Base-by-base conservation (phyloP, 2,797 vertebrate species). In the Nyctalus aviator region DNA sequence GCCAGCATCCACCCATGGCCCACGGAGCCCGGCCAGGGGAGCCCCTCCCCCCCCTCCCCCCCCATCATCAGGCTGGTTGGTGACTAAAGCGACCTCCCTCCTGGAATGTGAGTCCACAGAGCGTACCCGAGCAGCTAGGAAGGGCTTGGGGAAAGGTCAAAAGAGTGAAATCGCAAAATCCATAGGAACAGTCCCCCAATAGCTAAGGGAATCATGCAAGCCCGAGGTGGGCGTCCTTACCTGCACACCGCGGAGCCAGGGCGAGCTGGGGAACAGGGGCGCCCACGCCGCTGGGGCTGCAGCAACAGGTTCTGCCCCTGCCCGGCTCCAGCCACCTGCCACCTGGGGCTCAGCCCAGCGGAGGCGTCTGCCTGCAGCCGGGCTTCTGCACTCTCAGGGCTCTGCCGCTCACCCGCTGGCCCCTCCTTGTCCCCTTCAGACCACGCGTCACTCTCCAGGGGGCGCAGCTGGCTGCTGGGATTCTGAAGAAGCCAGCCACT, bases 281-380 rank as follows among this genome's bases (percentile, higher is more conserved):
- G 17, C 17, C 32, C 35, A 3, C 15, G 15, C 14, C 0, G 0
- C 2, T 48, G 0, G 0, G 10, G 59, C 6, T 35, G 25, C 62
- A 20, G 83, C 94, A 92, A 93, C 88, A 93, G 78, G 96, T 83
- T 69, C 21, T 0, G n/a, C 50, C 46, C 1, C 8, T 3, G 20
- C 3, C 25, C 8, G 0, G n/a, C 68, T n/a, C 46, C 18, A 2
- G 20, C 73, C 44, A 25, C 37, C 44, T 21, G 57, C 86, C 25
- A 14, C 41, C 2, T 1, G 14, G 12, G 0, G 37, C 18, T 71
- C 59, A 3, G 48, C n/a, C 5, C 8, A 41, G 53, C 0, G 0
- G 78, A 30, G 53, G 25, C 3, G 5, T 5, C n/a, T 21, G 66
- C n/a, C 21, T 2, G 11, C 32, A 2, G 7, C 59, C 73, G 8